Evolutionary conservation across 2,797 vertebrate genomes (phyloP).

Genomic region (Crenuchus spilurus): DNA sequence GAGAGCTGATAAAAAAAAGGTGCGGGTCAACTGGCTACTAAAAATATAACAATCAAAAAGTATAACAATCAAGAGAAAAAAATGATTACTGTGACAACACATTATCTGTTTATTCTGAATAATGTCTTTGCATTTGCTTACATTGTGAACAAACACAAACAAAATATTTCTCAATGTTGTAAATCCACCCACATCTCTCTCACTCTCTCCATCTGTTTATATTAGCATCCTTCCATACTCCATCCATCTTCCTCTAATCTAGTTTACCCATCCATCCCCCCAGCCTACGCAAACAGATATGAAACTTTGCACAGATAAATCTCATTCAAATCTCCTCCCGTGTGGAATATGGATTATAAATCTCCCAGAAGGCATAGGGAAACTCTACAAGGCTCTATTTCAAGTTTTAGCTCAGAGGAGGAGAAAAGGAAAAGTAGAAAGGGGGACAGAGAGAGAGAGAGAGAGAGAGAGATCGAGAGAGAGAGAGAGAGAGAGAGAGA

Average conservation of each 20-base stretch:
- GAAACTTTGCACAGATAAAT: conserved; percentile 42
- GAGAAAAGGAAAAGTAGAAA: background rate
- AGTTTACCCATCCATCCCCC: conserved; percentile 33
- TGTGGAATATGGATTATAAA: conserved; percentile 45
- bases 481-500: conserved; percentile 22
- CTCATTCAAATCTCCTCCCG: conserved; percentile 36
- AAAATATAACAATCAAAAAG: no score
- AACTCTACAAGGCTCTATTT: conserved; percentile 21
- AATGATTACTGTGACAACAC: no score
- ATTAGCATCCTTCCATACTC: conserved; percentile 37
- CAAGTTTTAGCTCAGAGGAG: conserved; percentile 10
- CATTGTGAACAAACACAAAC: no score
- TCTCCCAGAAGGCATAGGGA: conserved; percentile 36
- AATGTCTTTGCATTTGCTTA: no score
- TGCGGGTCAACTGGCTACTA: no score
- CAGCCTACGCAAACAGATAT: conserved; percentile 18
- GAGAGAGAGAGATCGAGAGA: background rate
- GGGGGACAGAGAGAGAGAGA: background rate
- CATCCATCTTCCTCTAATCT: conserved; percentile 42
- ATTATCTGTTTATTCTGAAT: no score
- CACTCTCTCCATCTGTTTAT: conserved; percentile 38
- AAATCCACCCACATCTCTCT: conserved; percentile 30
- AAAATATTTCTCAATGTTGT: conserved; percentile 9
- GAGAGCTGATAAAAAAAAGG: no score
- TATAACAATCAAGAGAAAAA: no score